Evolutionary conservation across 2,888 invertebrate species (phyloP).

Genomic region (Cantharis nigra): DNA sequence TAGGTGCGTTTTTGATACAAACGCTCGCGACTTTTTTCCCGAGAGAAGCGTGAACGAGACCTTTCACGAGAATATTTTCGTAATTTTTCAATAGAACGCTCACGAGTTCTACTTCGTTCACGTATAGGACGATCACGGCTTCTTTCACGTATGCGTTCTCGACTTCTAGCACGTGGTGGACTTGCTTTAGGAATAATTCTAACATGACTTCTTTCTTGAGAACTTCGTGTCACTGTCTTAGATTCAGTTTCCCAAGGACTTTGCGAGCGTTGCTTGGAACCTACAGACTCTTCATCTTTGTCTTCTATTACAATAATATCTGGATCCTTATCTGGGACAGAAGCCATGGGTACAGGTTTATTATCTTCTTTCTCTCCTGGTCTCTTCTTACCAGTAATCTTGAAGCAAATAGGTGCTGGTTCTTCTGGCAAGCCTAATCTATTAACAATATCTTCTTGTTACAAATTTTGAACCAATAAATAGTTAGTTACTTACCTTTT

Average conservation of each 20-base stretch:
- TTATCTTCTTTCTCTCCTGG: conserved; percentile 27
- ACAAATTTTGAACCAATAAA: neutral
- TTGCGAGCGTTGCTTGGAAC: conserved; percentile 44
- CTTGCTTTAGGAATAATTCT: neutral
- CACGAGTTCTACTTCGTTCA: conserved; percentile 1
- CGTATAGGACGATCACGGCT: neutral
- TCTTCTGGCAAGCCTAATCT: conserved; percentile 49
- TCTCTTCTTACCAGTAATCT: conserved; percentile 45
- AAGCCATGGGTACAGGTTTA: conserved; percentile 47
- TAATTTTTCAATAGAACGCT: neutral
- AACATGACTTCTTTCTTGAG: conserved; percentile 14
- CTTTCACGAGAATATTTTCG: conserved; percentile 14
- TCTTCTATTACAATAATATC: conserved; percentile 52
- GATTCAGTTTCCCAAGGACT: conserved; percentile 54
- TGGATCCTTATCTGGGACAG: conserved; percentile 50
- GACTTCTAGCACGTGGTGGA: neutral
- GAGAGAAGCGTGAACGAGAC: conserved; percentile 1
- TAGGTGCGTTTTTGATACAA: conserved; percentile 37
- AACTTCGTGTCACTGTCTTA: conserved; percentile 10
- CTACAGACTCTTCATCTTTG: conserved; percentile 42
- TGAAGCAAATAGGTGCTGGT: conserved; percentile 51
- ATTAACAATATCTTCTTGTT: neutral
- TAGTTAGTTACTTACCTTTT: conserved; percentile 51
- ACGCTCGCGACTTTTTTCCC: conserved; percentile 31
- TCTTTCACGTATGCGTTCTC: neutral